Conservation (phyloP, 2,888 invertebrate genomes). For the Chelonus formosanus region DNA sequence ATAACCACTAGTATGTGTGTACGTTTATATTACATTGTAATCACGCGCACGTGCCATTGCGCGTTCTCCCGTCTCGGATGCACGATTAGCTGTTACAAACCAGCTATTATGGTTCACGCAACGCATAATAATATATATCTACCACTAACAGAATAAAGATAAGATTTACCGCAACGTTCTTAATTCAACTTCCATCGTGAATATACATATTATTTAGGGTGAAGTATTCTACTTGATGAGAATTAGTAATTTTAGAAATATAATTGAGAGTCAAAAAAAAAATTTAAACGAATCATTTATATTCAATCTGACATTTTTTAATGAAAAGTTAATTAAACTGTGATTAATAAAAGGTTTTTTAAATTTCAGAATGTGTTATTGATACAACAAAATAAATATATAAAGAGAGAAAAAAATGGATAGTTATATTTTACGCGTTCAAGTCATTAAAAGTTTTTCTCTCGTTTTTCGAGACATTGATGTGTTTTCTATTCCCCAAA, state of each 20-base stretch:
- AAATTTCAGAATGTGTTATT: too few relatives aligned
- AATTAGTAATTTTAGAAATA: conserved; percentile 4
- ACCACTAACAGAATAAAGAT: conserved; percentile 6
- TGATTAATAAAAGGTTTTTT: too few relatives aligned
- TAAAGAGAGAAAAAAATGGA: too few relatives aligned
- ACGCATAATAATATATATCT: conserved; percentile 31
- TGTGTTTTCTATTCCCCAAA: conserved; percentile 52
- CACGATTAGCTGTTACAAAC: conserved; percentile 33
- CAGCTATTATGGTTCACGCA: conserved; percentile 35
- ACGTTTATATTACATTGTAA: conserved; percentile 24
- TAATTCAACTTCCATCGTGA: conserved; percentile 11
- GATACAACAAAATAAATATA: too few relatives aligned
- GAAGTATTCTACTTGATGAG: conserved; percentile 9
- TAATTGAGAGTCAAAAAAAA: background rate
- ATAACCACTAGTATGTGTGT: background rate
- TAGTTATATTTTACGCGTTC: conserved; percentile 11
- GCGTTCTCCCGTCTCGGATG: conserved; percentile 23
- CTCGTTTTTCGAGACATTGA: conserved; percentile 63
- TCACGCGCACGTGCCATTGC: conserved; percentile 34
- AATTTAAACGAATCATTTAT: too few relatives aligned
- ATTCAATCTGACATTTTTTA: too few relatives aligned
- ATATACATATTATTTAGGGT: conserved; percentile 5
- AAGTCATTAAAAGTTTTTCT: conserved; percentile 63
- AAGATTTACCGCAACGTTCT: conserved; percentile 5
- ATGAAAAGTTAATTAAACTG: too few relatives aligned